phyloP scores from a whole-genome alignment of 2,113 vertebrate species.

The Thermophis baileyi region DNA sequence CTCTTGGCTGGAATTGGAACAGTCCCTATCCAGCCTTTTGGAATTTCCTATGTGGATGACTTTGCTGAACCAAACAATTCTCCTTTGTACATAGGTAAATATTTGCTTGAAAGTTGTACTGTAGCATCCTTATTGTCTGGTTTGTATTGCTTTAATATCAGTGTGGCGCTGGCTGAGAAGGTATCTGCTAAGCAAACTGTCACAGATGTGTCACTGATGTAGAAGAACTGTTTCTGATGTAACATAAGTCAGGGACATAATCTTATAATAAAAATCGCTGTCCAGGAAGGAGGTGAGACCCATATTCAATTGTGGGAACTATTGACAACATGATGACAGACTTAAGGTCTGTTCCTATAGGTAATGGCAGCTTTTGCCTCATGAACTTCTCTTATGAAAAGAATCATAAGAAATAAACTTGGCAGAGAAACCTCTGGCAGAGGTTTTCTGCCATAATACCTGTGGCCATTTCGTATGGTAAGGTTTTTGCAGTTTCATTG shows the following conservation, averaged over 20 bases:
- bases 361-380: neutral
- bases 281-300: too few relatives aligned
- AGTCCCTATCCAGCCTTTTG: slow-evolving; percentile 94
- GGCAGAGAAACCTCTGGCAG: too few relatives aligned
- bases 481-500: neutral
- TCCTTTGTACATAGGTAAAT: slow-evolving; percentile 87
- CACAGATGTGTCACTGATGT: neutral
- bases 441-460: neutral
- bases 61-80: slow-evolving; percentile 87
- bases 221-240: neutral
- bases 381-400: neutral
- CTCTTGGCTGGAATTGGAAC: slow-evolving; percentile 89
- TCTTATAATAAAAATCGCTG: neutral
- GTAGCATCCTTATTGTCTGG: neutral
- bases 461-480: neutral
- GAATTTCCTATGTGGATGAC: slow-evolving; percentile 94
- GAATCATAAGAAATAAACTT: neutral
- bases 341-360: neutral
- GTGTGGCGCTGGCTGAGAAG: neutral
- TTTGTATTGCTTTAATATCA: fast-evolving
- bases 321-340: neutral
- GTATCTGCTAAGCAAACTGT: neutral
- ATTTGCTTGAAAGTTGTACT: neutral
- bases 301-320: neutral
- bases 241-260: neutral